Conservation (phyloP, 2,888 invertebrate species). For the Noctua fimbriata region DNA sequence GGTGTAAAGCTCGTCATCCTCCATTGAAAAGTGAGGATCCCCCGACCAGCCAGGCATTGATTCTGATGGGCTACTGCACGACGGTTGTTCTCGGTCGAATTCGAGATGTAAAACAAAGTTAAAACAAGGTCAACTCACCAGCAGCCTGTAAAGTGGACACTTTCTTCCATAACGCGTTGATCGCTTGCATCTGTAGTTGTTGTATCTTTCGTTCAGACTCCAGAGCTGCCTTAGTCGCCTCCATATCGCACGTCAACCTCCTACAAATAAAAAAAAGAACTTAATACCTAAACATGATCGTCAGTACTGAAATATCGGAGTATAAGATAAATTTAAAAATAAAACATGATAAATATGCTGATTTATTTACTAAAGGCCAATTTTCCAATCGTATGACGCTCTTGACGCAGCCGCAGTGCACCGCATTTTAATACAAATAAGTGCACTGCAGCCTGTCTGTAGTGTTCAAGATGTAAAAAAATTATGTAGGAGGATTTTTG, state of each 20-base stretch:
- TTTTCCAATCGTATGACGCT: neutral
- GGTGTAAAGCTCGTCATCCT: neutral
- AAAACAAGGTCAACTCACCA: conserved; percentile 70
- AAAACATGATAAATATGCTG: neutral
- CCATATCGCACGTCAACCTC: conserved; percentile 95
- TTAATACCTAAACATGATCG: neutral
- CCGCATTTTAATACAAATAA: too few species aligned
- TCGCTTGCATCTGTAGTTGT: conserved; percentile 97
- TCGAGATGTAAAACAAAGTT: neutral
- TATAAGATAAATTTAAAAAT: neutral
- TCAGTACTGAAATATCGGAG: neutral
- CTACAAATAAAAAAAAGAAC: conserved; percentile 81
- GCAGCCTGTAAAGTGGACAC: conserved; percentile 92
- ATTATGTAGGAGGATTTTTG: neutral
- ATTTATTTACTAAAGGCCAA: neutral
- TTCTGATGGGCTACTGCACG: too few species aligned
- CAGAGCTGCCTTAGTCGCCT: conserved; percentile 95
- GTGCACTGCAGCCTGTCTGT: neutral
- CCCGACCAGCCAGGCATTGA: neutral
- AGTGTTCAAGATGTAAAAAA: neutral
- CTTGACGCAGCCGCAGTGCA: neutral
- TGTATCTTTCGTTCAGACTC: conserved; percentile 96
- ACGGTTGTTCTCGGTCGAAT: neutral
- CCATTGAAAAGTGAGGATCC: neutral
- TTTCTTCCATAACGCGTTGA: conserved; percentile 97